These are phyloP conservation scores for Eilema griseolum DNA, from an alignment of 2,888 invertebrate species.

Conservation along the genomic window DNA sequence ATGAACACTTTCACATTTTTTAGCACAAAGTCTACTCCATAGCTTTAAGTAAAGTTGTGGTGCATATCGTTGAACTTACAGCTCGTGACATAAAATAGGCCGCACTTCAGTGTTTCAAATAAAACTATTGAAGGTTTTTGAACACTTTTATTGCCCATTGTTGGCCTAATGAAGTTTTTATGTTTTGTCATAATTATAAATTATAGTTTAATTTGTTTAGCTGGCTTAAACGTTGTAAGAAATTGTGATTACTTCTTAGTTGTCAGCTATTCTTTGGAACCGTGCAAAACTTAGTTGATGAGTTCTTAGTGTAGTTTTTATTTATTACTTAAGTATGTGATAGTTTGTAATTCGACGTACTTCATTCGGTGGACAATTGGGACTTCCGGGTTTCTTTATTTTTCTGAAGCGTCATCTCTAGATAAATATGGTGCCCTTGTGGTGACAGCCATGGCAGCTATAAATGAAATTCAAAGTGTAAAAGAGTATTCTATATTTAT, in stretches of 20 bases:
- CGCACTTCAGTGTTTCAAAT: constrained; percentile 45
- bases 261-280: not conserved
- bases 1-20: not conserved
- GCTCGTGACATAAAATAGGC: constrained; percentile 70
- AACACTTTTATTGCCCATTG: constrained; percentile 56
- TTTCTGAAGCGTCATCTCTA: not conserved
- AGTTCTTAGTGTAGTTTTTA: not conserved
- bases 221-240: not conserved
- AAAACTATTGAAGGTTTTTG: constrained; percentile 41
- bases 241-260: not conserved
- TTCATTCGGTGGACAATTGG: no score
- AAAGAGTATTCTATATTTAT: not conserved
- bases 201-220: not conserved
- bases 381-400: not conserved
- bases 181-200: constrained; percentile 32
- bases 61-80: constrained; percentile 58
- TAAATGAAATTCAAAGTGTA: not conserved
- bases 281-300: not conserved
- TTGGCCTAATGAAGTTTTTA: constrained; percentile 46
- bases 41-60: constrained; percentile 45
- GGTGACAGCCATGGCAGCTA: no score
- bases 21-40: constrained; percentile 42
- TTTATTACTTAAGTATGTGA: no score
- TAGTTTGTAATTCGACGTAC: not conserved
- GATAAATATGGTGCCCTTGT: no score